Percentiles rank a stretch among this genome's conserved stretches.
These are phyloP conservation scores for Eidolon helvum DNA, from an alignment of 2,113 vertebrate genomes.

Conservation along the genomic window DNA sequence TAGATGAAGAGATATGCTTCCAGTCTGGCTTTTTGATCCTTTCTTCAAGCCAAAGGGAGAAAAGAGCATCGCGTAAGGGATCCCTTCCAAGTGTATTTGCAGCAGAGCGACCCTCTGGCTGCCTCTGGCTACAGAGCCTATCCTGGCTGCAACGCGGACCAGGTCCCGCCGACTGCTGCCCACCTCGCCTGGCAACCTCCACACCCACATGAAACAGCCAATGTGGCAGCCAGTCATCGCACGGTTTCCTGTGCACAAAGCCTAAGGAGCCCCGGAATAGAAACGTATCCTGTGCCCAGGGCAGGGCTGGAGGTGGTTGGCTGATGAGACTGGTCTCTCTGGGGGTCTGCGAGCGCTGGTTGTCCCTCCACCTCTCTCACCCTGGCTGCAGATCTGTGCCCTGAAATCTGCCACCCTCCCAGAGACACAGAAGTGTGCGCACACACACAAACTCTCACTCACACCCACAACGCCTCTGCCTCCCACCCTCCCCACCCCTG, in stretches of 20 bases:
- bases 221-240: background rate
- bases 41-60: background rate
- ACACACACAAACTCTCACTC: slow-evolving; percentile 14
- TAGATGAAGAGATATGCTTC: background rate
- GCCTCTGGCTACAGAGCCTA: background rate
- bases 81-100: background rate
- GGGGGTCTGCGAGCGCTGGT: background rate
- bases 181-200: slow-evolving; percentile 36
- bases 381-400: background rate
- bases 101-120: background rate
- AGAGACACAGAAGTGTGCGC: background rate
- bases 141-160: background rate
- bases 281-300: background rate
- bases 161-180: background rate
- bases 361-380: background rate
- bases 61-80: background rate
- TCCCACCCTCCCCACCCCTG: slow-evolving; percentile 49
- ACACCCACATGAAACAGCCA: slow-evolving; percentile 46
- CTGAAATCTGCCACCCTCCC: background rate
- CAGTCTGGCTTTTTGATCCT: slow-evolving; percentile 56
- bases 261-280: background rate
- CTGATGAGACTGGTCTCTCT: background rate
- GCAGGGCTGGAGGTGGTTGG: background rate
- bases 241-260: slow-evolving; percentile 47
- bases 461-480: slow-evolving; percentile 21